Conservation (phyloP, 2,797 vertebrate species). For the Gallinago stenura region DNA sequence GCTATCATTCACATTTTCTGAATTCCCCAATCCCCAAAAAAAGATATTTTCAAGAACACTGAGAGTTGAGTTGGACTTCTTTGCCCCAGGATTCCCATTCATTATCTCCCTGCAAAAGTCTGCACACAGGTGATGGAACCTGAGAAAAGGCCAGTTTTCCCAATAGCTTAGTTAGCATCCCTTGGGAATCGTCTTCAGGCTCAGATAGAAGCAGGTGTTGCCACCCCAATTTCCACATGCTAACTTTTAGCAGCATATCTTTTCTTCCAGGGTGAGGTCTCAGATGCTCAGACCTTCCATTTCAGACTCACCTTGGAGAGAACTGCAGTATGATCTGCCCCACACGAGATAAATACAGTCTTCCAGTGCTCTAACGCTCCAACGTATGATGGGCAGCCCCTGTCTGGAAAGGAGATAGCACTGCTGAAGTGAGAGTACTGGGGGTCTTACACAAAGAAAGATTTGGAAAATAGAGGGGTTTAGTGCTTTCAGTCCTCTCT, state of each 20-base stretch:
- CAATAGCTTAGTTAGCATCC: not conserved
- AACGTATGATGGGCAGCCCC: constrained; percentile 74
- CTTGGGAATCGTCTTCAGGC: accelerated
- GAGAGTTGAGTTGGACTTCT: not conserved
- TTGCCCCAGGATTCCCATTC: not conserved
- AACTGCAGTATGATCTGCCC: constrained; percentile 83
- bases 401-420: constrained; percentile 71
- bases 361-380: constrained; percentile 76
- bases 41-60: not conserved
- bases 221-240: not conserved
- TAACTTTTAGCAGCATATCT: not conserved
- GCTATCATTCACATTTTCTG: not conserved
- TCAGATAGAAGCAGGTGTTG: not conserved
- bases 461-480: not conserved
- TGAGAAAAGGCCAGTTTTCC: not conserved
- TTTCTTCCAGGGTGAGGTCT: not conserved
- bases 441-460: not conserved
- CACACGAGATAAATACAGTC: constrained; percentile 82
- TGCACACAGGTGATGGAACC: not conserved
- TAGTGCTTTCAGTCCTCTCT: not conserved
- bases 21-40: not conserved
- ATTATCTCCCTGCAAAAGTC: not conserved
- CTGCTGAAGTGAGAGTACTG: not conserved
- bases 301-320: constrained; percentile 83
- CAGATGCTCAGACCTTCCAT: not conserved